These are phyloP conservation scores for Lithobates sylvaticus DNA, from an alignment of 2,797 vertebrate species.

Conservation along the genomic window DNA sequence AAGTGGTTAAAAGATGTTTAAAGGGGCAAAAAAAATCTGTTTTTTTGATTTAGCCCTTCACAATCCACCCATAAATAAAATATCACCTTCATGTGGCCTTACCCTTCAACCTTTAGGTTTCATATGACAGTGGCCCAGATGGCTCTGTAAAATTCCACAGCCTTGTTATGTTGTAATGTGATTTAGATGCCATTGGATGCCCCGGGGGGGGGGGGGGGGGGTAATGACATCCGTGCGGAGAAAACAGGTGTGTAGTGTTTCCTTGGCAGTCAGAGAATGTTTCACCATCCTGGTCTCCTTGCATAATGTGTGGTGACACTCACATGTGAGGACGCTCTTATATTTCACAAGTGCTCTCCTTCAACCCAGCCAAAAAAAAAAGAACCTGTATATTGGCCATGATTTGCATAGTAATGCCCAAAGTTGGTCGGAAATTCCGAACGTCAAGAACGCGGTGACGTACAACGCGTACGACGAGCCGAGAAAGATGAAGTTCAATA, in stretches of 20 bases:
- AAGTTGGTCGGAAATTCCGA: too few relatives aligned
- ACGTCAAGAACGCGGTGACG: too few relatives aligned
- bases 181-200: not conserved
- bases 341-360: not conserved
- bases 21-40: too few relatives aligned
- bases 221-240: not conserved
- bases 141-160: conserved; percentile 40
- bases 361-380: not conserved
- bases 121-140: not conserved
- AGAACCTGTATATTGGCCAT: too few relatives aligned
- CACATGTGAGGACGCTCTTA: conserved; percentile 8
- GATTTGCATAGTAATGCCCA: too few relatives aligned
- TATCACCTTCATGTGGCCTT: not conserved
- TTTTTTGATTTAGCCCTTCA: too few relatives aligned
- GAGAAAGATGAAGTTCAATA: too few relatives aligned
- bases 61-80: not conserved
- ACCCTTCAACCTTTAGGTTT: conserved; percentile 18
- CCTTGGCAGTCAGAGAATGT: conserved; percentile 2
- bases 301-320: conserved; percentile 14
- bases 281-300: conserved; percentile 6
- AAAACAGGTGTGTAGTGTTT: conserved; percentile 39
- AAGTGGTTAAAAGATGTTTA: too few relatives aligned
- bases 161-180: not conserved
- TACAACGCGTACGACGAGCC: too few relatives aligned
- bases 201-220: not conserved